Evolutionary conservation across 2,113 vertebrate species (phyloP).

Genomic region (Mixornis gularis): DNA sequence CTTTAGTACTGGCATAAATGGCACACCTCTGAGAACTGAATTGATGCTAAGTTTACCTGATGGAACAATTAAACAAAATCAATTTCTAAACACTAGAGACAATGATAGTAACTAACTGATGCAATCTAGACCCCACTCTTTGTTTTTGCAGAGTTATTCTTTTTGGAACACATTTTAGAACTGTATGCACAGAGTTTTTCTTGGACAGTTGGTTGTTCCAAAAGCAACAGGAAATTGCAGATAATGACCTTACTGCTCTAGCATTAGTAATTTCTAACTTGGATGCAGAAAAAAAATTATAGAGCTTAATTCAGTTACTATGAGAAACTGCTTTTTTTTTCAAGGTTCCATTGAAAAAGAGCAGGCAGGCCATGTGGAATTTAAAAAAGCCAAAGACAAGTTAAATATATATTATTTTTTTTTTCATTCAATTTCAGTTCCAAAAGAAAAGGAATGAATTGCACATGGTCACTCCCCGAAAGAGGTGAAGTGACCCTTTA

Average conservation of each 20-base stretch:
- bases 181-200: conserved; percentile 7
- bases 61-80: background rate
- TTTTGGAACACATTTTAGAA: conserved; percentile 35
- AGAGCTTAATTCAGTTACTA: background rate
- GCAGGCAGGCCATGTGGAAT: accelerated
- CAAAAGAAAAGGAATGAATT: background rate
- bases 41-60: background rate
- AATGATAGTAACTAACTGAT: background rate
- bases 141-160: conserved; percentile 13
- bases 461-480: background rate
- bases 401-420: background rate
- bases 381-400: background rate
- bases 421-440: background rate
- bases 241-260: conserved; percentile 42
- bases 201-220: conserved; percentile 34
- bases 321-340: background rate
- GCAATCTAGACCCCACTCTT: background rate
- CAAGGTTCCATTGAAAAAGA: background rate
- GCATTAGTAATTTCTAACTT: conserved; percentile 25
- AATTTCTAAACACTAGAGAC: background rate
- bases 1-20: background rate
- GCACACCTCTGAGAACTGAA: background rate
- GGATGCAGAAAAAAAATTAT: background rate
- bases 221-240: conserved; percentile 70
- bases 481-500: background rate